Conservation (phyloP, 2,797 vertebrate genomes). For the Cryptoprocta ferox region DNA sequence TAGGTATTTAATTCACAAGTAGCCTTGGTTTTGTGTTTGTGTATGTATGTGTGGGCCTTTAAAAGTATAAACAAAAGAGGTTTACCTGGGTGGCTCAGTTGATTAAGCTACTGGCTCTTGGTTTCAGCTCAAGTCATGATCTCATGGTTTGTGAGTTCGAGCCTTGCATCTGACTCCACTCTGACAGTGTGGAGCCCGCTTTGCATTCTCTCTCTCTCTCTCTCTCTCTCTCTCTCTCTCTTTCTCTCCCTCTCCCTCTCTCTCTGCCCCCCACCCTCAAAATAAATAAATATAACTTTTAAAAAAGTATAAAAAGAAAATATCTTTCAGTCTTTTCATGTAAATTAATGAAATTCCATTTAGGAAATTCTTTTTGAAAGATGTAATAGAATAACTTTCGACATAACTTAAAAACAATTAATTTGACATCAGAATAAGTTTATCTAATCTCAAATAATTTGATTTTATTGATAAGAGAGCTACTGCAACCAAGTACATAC, state of each 20-base stretch:
- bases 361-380: slow-evolving; percentile 59
- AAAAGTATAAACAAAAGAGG: slow-evolving; percentile 11
- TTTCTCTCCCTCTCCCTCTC: too few species aligned
- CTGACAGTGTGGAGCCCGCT: too few species aligned
- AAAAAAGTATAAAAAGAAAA: slow-evolving; percentile 32
- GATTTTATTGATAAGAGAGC: slow-evolving; percentile 63
- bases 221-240: too few species aligned
- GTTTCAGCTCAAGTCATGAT: too few species aligned
- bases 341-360: slow-evolving; percentile 30
- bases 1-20: not conserved
- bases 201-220: too few species aligned
- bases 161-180: too few species aligned
- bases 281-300: too few species aligned
- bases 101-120: too few species aligned
- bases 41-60: not conserved
- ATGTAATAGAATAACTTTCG: slow-evolving; percentile 4
- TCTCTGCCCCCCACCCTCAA: too few species aligned
- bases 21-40: not conserved
- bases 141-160: too few species aligned
- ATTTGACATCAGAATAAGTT: not conserved
- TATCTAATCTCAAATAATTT: slow-evolving; percentile 30
- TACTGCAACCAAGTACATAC: slow-evolving; percentile 39
- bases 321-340: not conserved
- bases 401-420: slow-evolving; percentile 39
- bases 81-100: too few species aligned